Conservation (phyloP, 2,888 invertebrate genomes). For the Agrilus biguttatus region DNA sequence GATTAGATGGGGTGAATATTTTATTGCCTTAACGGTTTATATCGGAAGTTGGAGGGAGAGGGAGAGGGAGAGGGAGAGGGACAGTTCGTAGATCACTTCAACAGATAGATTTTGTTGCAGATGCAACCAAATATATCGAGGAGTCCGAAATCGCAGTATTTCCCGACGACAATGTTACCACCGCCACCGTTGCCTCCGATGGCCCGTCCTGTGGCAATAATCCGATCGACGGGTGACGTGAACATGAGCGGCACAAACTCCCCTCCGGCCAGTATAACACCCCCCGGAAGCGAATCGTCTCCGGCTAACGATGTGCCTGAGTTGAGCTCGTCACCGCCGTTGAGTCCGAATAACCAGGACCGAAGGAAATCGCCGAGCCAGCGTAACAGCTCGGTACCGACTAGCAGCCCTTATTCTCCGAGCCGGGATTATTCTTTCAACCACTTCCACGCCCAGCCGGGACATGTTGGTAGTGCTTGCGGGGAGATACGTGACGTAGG, state of each 20-base stretch:
- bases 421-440: slow-evolving; percentile 59
- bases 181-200: slow-evolving; percentile 91
- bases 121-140: slow-evolving; percentile 41
- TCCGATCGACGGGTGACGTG: slow-evolving; percentile 65
- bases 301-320: slow-evolving; percentile 26
- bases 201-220: slow-evolving; percentile 92
- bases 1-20: too few species aligned
- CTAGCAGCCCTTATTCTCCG: slow-evolving; percentile 26
- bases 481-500: slow-evolving; percentile 17
- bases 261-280: slow-evolving; percentile 46
- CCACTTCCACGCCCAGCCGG: slow-evolving; percentile 85
- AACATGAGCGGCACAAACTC: slow-evolving; percentile 45
- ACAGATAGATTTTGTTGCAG: slow-evolving; percentile 25
- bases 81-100: too few species aligned
- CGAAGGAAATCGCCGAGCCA: slow-evolving; percentile 27
- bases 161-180: slow-evolving; percentile 84
- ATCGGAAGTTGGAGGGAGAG: too few species aligned
- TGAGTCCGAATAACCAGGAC: slow-evolving; percentile 28
- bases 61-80: too few species aligned
- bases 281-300: slow-evolving; percentile 33
- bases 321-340: slow-evolving; percentile 29
- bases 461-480: slow-evolving; percentile 49
- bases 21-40: too few species aligned
- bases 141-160: slow-evolving; percentile 70
- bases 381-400: slow-evolving; percentile 22